Evolutionary conservation across 2,113 vertebrate species (phyloP).

Genomic region (Phalacrocorax brasilianus): DNA sequence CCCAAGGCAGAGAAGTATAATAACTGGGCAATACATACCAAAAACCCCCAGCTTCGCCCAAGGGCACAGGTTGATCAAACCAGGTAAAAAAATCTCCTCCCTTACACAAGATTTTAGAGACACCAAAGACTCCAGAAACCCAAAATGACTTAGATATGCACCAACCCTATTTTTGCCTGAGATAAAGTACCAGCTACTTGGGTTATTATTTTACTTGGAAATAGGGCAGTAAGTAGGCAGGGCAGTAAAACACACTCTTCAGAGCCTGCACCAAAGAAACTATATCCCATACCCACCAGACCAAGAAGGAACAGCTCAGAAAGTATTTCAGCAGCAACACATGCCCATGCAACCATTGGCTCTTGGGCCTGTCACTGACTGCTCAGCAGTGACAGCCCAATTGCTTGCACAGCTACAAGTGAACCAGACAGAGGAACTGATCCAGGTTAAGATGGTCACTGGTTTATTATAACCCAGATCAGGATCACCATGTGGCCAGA

Average conservation of each 20-base stretch:
- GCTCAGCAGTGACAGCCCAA: rapidly evolving
- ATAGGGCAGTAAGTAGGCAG: not conserved
- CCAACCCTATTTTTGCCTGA: not conserved
- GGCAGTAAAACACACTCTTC: not conserved
- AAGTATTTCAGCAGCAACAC: not conserved
- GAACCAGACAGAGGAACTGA: not conserved
- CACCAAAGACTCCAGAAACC: not conserved
- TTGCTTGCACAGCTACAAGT: not conserved
- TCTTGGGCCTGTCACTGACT: rapidly evolving
- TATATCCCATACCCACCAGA: not conserved
- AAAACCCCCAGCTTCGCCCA: not conserved
- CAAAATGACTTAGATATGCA: not conserved
- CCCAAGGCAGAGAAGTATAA: not conserved
- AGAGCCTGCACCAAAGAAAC: not conserved
- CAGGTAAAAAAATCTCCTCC: not conserved
- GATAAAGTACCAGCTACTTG: not conserved
- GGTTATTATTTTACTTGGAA: not conserved
- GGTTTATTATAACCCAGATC: not conserved
- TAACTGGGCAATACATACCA: not conserved
- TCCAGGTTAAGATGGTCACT: rapidly evolving
- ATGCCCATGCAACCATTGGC: not conserved
- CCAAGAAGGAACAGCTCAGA: not conserved
- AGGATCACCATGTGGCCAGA: rapidly evolving
- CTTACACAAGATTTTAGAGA: not conserved
- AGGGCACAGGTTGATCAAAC: not conserved